phyloP scores from a whole-genome alignment of 2,113 vertebrate species.

The Theristicus caerulescens region DNA sequence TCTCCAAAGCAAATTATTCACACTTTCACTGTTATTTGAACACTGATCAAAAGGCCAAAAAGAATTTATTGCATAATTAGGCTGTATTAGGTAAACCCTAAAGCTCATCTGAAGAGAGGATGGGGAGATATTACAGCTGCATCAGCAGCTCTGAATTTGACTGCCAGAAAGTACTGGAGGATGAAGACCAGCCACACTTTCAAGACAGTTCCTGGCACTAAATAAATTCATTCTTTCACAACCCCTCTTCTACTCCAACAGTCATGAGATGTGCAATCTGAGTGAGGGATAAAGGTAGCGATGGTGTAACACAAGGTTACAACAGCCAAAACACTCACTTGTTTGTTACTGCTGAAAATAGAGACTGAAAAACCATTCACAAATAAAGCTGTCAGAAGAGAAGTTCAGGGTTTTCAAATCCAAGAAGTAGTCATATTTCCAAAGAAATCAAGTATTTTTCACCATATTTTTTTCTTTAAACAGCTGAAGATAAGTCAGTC shows the following conservation, averaged over 20 bases:
- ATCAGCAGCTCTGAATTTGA: neutral
- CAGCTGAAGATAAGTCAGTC: neutral
- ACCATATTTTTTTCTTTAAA: neutral
- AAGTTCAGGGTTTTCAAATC: neutral
- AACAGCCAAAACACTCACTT: neutral
- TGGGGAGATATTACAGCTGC: neutral
- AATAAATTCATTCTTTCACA: neutral
- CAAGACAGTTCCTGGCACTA: neutral
- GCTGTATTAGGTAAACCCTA: neutral
- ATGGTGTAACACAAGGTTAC: neutral
- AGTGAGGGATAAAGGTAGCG: constrained; percentile 2
- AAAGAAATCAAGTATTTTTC: neutral
- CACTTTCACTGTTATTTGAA: neutral
- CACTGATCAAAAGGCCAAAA: neutral
- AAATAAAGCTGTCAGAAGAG: neutral
- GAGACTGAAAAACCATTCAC: neutral
- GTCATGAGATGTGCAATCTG: neutral
- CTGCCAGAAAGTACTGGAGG: neutral
- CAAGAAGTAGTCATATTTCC: neutral
- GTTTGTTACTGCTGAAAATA: constrained; percentile 9
- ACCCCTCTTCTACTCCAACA: neutral
- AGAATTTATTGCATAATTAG: neutral
- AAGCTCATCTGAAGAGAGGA: neutral
- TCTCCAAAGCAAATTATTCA: neutral
- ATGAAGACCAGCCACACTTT: neutral